phyloP scores from a whole-genome alignment of 2,888 invertebrate genomes.

The Archips crataeganus region DNA sequence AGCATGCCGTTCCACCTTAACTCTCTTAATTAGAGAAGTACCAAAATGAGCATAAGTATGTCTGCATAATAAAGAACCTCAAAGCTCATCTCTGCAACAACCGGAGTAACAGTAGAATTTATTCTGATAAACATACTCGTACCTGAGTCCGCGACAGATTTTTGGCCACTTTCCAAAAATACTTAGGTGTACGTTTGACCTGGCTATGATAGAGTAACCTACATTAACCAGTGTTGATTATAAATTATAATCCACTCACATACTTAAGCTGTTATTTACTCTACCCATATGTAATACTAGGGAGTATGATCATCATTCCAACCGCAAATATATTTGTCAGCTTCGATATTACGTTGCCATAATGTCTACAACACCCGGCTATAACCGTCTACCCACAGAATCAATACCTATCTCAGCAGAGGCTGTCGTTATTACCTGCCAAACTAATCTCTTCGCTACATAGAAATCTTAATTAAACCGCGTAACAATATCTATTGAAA shows the following conservation, averaged over 20 bases:
- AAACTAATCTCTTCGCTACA: conserved; percentile 25
- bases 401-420: conserved; percentile 20
- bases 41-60: background rate
- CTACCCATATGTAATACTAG: background rate
- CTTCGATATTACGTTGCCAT: conserved; percentile 3
- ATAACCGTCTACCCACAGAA: background rate
- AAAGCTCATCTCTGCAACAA: conserved; percentile 4
- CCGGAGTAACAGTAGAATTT: conserved; percentile 9
- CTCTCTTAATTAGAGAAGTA: background rate
- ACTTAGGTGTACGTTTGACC: conserved; percentile 3
- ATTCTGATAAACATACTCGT: conserved; percentile 9
- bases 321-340: conserved; percentile 7
- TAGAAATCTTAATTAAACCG: conserved; percentile 23
- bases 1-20: too few species aligned
- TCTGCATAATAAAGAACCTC: background rate
- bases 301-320: background rate
- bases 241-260: too few species aligned
- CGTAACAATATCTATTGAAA: conserved; percentile 11
- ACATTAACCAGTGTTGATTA: background rate
- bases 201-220: background rate
- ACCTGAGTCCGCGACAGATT: conserved; percentile 16
- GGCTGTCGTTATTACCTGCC: conserved; percentile 22
- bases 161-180: conserved; percentile 30
- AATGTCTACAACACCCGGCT: conserved; percentile 8
- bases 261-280: background rate